Conservation (phyloP, 1,140 invertebrate species). For the Papilio polyxenes region DNA sequence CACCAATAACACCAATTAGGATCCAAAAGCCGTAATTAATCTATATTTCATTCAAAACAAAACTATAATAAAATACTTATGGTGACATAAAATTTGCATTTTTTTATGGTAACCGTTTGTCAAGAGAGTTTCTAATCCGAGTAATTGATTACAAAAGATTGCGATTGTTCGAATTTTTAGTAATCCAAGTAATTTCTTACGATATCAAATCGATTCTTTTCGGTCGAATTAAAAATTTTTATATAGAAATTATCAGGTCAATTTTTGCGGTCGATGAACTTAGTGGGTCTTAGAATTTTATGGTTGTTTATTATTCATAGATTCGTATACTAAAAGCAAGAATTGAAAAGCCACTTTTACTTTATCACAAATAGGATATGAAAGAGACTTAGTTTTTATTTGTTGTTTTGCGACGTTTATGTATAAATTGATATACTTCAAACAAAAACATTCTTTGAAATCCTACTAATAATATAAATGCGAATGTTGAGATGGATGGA, state of each 20-base stretch:
- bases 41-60: not conserved
- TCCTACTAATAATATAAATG: no score
- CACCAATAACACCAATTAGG: no score
- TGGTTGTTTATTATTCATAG: slow-evolving; percentile 24
- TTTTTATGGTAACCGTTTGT: not conserved
- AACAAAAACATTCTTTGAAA: no score
- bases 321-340: slow-evolving; percentile 6
- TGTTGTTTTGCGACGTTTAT: not conserved
- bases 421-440: not conserved
- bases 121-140: not conserved
- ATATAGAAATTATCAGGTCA: slow-evolving; percentile 3
- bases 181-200: slow-evolving; percentile 20
- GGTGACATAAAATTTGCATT: not conserved
- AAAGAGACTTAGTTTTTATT: not conserved
- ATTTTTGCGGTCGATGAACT: slow-evolving; percentile 3
- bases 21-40: no score
- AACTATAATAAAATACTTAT: not conserved
- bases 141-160: slow-evolving; percentile 22
- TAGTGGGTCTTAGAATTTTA: not conserved
- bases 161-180: slow-evolving; percentile 23
- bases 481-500: no score
- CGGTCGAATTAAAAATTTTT: slow-evolving; percentile 9
- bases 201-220: slow-evolving; percentile 13
- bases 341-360: not conserved
- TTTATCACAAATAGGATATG: not conserved